Evolutionary conservation across 1,140 invertebrate genomes (phyloP), one percentile per base, ranked within the genome.

Genomic region (Apocrypta bakeri): DNA sequence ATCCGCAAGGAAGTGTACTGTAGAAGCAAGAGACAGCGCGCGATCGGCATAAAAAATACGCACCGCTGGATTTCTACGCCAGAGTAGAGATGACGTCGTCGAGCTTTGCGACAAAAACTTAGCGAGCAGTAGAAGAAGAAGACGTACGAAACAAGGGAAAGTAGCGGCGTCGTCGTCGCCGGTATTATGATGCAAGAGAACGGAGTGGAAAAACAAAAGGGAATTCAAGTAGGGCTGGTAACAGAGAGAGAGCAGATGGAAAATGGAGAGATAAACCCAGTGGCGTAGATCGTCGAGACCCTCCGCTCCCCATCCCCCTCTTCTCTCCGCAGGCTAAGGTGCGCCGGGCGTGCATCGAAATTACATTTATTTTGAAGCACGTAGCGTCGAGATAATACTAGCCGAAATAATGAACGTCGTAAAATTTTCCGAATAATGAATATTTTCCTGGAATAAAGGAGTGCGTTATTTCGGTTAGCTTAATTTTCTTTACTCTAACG

Each of bases 31-130:
- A 40, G n/a, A 21, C 37, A 31, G 48, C 48, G 61, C 31, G 61
- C 31, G 74, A 76, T 64, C 31, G 61, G 56, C 74, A 76, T 76
- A 64, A 76, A 76, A 76, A 74, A 74, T 74, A 61, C 72, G 42
- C 27, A 14, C 27, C 21, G 37, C 25, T 42, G n/a, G n/a, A 27
- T 73, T n/a, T 11, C 6, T 11, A 42, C 24, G 33, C 1, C 21
- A 14, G 25, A 73, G 71, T 17, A 73, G 71, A 37, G 71, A 75
- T 61, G 12, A 33, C 27, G 48, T 29, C 2, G 48, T 68, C 24
- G n/a, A n/a, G n/a, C n/a, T n/a, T n/a, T n/a, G 24, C 24, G 64
- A 0, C 24, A 27, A 31, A 63, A 29, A 75, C 4, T 37, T 40
- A 33, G 37, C 11, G n/a, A 1, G n/a, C 24, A 21, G 25, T 40